Conservation (phyloP, 2,888 invertebrate genomes). For the Zhuqinia jingwanae region DNA sequence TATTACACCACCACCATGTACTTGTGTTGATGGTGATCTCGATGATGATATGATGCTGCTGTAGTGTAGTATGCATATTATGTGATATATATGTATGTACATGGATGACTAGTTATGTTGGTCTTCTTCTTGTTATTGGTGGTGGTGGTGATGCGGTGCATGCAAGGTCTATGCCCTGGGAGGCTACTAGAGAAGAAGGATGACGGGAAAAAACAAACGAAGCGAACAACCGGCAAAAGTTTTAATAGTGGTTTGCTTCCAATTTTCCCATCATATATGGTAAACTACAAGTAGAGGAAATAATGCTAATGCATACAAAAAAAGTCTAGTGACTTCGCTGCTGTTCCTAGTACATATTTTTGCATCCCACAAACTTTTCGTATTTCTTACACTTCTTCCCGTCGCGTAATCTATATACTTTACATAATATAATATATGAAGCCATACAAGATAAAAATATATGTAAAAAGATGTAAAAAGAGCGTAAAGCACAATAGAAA, state of each 20-base stretch:
- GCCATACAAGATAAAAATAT: neutral
- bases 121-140: neutral
- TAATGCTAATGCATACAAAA: slow-evolving; percentile 6
- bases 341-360: neutral
- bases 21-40: neutral
- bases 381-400: neutral
- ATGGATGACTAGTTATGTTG: slow-evolving; percentile 15
- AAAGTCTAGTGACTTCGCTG: too few relatives aligned
- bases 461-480: neutral
- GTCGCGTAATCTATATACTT: neutral
- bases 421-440: neutral
- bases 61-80: neutral
- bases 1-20: neutral
- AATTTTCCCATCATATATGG: slow-evolving; percentile 63
- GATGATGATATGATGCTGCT: neutral
- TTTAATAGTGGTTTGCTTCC: slow-evolving; percentile 65
- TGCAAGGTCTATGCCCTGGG: slow-evolving; percentile 50
- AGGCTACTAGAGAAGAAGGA: neutral
- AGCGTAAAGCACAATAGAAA: too few relatives aligned
- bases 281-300: neutral
- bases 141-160: too few relatives aligned
- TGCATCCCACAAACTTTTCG: neutral
- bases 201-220: slow-evolving; percentile 48
- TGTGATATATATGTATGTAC: too few relatives aligned
- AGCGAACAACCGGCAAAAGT: slow-evolving; percentile 65